Evolutionary conservation across 2,797 vertebrate species (phyloP).

Genomic region (Scleropages formosus): DNA sequence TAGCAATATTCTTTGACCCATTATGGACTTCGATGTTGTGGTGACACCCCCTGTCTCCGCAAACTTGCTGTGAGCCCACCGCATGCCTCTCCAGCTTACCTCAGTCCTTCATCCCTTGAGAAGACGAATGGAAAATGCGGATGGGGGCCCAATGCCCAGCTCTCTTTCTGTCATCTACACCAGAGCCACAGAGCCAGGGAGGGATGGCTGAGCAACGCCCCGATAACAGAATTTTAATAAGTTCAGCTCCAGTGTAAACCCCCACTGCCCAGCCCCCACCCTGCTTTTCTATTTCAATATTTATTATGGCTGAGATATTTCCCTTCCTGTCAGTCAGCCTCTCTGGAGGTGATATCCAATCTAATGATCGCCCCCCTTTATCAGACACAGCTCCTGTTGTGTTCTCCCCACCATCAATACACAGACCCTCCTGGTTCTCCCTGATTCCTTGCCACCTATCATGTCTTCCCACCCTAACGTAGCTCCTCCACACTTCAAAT

Average conservation of each 20-base stretch:
- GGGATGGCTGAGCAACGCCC: slow-evolving; percentile 42
- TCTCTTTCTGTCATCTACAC: not conserved
- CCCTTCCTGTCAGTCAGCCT: slow-evolving; percentile 45
- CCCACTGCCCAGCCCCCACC: slow-evolving; percentile 9
- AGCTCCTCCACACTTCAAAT: not conserved
- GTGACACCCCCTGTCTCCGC: not conserved
- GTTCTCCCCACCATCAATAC: not conserved
- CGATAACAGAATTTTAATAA: slow-evolving; percentile 51
- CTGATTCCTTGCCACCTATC: not conserved
- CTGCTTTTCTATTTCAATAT: not conserved
- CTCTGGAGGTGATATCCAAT: slow-evolving; percentile 48
- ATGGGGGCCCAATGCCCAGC: not conserved
- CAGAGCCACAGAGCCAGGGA: slow-evolving; percentile 26
- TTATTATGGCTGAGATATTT: slow-evolving; percentile 46
- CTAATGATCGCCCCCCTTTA: slow-evolving; percentile 31
- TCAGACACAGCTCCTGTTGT: not conserved
- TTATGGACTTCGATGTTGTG: not conserved
- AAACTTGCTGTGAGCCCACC: not conserved
- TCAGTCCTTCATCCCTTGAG: not conserved
- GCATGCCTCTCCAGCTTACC: not conserved
- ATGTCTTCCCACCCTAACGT: not conserved
- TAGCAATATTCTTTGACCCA: not conserved
- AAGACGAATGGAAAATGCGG: not conserved
- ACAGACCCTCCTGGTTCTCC: not conserved
- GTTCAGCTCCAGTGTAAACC: slow-evolving; percentile 24